These are phyloP conservation scores for Sorex maritimensis DNA, from an alignment of 2,797 vertebrate species.

Conservation along the genomic window DNA sequence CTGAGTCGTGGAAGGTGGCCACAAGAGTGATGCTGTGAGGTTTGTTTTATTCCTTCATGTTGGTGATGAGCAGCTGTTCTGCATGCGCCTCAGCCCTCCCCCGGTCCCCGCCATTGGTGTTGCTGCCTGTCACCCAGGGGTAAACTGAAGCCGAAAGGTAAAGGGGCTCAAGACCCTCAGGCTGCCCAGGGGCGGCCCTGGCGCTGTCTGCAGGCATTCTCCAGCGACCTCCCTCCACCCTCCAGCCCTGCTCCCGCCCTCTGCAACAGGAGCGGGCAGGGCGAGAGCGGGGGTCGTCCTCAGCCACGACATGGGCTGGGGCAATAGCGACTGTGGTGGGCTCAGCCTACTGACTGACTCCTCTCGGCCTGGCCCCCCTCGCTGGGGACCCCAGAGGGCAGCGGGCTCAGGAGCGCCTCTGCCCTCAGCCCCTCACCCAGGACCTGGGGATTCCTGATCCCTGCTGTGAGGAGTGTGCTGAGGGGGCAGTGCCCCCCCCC, in stretches of 20 bases:
- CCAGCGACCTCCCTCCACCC: neutral
- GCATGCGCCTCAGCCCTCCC: neutral
- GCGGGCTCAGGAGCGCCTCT: conserved; percentile 8
- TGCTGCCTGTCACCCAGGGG: neutral
- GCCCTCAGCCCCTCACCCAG: neutral
- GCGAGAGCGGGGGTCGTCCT: neutral
- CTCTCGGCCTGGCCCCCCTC: too few species aligned
- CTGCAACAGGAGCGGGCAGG: neutral
- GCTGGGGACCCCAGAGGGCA: neutral
- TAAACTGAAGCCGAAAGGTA: conserved; percentile 28
- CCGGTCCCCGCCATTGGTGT: fast-evolving
- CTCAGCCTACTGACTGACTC: too few species aligned
- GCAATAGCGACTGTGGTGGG: too few species aligned
- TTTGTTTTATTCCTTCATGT: conserved; percentile 11
- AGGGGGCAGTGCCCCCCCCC: neutral
- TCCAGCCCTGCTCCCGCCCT: neutral
- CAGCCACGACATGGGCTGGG: too few species aligned
- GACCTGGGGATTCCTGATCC: neutral
- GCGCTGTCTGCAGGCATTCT: neutral
- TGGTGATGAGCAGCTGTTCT: neutral
- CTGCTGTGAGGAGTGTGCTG: conserved; percentile 13
- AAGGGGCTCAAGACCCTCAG: neutral
- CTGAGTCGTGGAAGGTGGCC: neutral
- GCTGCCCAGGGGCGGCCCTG: neutral
- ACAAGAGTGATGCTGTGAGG: too few species aligned